Evolutionary conservation across 2,113 vertebrate species (phyloP).

Genomic region (Ptilonorhynchus violaceus): DNA sequence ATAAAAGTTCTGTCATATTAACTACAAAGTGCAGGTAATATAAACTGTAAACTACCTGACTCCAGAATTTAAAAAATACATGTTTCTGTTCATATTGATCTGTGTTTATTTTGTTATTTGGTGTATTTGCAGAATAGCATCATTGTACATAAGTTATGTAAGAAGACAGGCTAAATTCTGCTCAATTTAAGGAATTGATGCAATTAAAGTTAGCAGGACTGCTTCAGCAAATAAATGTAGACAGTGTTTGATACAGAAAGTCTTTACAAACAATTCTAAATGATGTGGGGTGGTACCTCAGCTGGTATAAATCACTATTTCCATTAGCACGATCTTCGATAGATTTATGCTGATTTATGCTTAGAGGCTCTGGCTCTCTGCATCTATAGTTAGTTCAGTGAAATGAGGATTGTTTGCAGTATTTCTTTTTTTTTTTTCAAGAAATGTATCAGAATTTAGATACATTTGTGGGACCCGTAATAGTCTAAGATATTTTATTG

Average conservation of each 20-base stretch:
- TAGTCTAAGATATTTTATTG: not conserved
- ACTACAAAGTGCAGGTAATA: not conserved
- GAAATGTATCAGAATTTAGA: not conserved
- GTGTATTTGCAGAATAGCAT: not conserved
- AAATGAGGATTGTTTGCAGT: not conserved
- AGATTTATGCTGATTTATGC: not conserved
- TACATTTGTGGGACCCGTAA: not conserved
- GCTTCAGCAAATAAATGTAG: not conserved
- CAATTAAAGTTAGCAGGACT: not conserved
- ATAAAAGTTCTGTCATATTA: not conserved
- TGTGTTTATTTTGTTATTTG: not conserved
- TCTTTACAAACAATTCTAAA: not conserved
- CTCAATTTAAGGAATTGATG: not conserved
- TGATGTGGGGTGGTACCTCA: not conserved
- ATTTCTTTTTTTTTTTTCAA: not conserved
- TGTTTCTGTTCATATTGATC: not conserved
- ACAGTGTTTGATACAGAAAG: not conserved
- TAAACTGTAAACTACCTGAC: not conserved
- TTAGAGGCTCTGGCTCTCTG: not conserved
- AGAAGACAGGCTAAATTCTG: not conserved
- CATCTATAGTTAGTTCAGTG: not conserved
- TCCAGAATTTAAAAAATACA: not conserved
- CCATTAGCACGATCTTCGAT: not conserved
- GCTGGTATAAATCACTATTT: not conserved
- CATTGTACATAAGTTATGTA: not conserved